Evolutionary conservation across 2,888 invertebrate genomes (phyloP), one percentile per base, ranked within the genome.

Genomic region (Zaprionus bogoriensis): DNA sequence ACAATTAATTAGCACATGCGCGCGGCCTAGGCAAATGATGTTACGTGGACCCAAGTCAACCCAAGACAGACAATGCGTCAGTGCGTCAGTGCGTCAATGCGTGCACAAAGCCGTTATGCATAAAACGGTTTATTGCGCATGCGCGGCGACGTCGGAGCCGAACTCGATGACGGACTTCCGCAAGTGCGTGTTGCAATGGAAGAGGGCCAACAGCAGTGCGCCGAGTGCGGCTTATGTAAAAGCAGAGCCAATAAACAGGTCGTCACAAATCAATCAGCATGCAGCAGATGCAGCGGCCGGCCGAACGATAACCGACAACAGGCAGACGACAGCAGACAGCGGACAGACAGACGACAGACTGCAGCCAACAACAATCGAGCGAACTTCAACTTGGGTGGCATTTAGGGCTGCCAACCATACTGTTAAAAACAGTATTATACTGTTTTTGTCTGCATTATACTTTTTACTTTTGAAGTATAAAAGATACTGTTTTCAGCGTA

Each of bases 81-180:
- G 12, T 47, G 39, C 20, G 45, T 9, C 44, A 45, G 39, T 59
- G 27, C 38, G 44, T 51, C 70, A 66, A 62, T 59, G 69, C 74
- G 74, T 66, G 62, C 76, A 67, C 62, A 74, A 62, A 70, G 67
- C 79, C 81, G 79, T 80, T 84, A 82, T 79, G 81, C 79, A 83
- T 72, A 77, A 68, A 81, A 83, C 69, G 69, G 74, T 72, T 81
- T 82, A 82, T 83, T 79, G 79, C 84, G 79, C 77, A 79, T 77
- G 75, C 74, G 71, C 64, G 60, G 62, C 58, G 55, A 57, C 64
- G 41, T 27, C 44, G 27, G 19, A 52, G 19, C 30, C 52, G n/a
- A n/a, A n/a, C n/a, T n/a, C n/a, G 63, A 59, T 61, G 64, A 67
- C 63, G 59, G 67, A 77, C 82, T 84, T 83, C 82, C 82, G 84